Evolutionary conservation across 2,113 vertebrate genomes (phyloP).

Genomic region (Brachyhypopomus occidentalis): DNA sequence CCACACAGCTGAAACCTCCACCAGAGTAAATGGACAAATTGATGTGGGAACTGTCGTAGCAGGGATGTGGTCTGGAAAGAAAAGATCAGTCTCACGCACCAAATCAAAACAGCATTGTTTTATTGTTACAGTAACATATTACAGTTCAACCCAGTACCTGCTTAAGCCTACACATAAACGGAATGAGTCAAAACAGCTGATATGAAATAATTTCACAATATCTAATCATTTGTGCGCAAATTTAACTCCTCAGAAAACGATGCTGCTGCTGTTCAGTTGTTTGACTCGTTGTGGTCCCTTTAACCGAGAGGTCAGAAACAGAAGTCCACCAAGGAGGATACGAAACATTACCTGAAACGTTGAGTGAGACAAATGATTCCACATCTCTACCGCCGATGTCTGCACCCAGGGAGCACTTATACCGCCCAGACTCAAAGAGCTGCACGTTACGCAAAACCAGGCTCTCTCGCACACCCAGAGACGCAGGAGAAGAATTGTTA

Average conservation of each 20-base stretch:
- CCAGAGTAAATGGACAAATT: background rate
- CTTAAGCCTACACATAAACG: background rate
- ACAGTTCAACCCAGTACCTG: background rate
- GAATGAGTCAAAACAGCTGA: background rate
- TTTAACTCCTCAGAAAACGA: background rate
- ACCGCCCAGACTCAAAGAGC: constrained; percentile 46
- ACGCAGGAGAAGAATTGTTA: constrained; percentile 9
- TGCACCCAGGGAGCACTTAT: constrained; percentile 50
- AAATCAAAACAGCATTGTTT: background rate
- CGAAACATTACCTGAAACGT: constrained; percentile 49
- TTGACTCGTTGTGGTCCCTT: background rate
- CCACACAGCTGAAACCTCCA: constrained; percentile 27
- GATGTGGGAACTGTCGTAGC: background rate
- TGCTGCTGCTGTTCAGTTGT: background rate
- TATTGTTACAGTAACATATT: background rate
- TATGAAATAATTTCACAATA: background rate
- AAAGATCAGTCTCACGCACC: background rate
- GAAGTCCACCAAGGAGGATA: background rate
- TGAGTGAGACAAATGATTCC: constrained; percentile 3
- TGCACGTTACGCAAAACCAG: constrained; percentile 33
- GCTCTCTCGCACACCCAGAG: constrained; percentile 18
- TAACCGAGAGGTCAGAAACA: background rate
- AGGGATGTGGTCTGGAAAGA: constrained; percentile 33
- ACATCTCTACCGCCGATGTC: constrained; percentile 37
- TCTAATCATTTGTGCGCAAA: background rate